These are phyloP conservation scores for Nemoura dubitans DNA, from an alignment of 2,888 invertebrate species.

Conservation along the genomic window DNA sequence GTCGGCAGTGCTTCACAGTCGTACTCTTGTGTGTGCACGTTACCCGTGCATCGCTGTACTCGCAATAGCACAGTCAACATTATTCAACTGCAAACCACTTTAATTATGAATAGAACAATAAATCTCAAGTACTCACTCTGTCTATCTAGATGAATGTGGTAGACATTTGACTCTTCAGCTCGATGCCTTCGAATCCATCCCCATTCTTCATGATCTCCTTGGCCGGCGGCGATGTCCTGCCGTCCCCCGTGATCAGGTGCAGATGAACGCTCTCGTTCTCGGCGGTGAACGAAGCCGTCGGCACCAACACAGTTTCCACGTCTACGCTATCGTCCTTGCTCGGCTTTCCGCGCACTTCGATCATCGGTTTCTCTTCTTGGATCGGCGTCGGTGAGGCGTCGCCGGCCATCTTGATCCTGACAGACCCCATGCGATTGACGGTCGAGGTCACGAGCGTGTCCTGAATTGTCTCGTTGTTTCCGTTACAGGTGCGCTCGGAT, in stretches of 20 bases:
- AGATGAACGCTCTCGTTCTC: slow-evolving; percentile 49
- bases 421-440: slow-evolving; percentile 51
- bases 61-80: too few species aligned
- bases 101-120: too few species aligned
- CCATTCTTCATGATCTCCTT: slow-evolving; percentile 13
- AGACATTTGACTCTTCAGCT: slow-evolving; percentile 9
- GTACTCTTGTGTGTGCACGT: too few species aligned
- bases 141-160: background rate
- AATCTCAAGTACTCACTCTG: background rate
- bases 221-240: background rate
- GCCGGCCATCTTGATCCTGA: slow-evolving; percentile 33
- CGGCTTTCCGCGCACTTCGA: slow-evolving; percentile 51
- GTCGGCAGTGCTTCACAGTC: too few species aligned
- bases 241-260: slow-evolving; percentile 43
- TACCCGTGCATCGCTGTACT: too few species aligned
- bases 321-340: slow-evolving; percentile 66
- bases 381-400: slow-evolving; percentile 64
- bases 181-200: slow-evolving; percentile 25
- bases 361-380: slow-evolving; percentile 58
- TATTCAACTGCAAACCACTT: too few species aligned
- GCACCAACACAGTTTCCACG: slow-evolving; percentile 67
- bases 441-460: slow-evolving; percentile 64
- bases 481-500: slow-evolving; percentile 78
- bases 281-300: slow-evolving; percentile 50
- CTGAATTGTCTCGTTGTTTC: slow-evolving; percentile 75